Evolutionary conservation across 1,140 invertebrate genomes (phyloP), one percentile per base, ranked within the genome.

Genomic region (Drosophila teissieri): DNA sequence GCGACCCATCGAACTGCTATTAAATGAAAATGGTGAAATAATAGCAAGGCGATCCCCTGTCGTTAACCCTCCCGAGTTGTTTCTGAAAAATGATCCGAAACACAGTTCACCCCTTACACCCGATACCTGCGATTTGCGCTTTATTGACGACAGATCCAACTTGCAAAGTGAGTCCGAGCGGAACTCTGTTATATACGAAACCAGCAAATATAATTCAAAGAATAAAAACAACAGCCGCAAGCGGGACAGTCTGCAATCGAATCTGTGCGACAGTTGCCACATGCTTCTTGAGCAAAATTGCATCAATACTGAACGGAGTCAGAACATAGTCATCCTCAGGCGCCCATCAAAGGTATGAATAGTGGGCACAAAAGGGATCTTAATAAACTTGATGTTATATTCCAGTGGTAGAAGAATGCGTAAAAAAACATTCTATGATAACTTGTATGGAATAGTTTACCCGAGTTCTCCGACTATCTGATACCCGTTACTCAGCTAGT

Each of bases 81-180:
- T 61, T 15, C 34, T 68, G 37, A 77, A 86, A 5, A 54, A 49
- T 19, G 64, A 77, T 51, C 42, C 83, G 5, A 49, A 61, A 3
- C 40, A 80, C 2, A 75, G 76, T 19, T 88, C 74, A 1, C 74
- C 81, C 27, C 49, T 79, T 70, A 80, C 72, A 55, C 72, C 74
- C 12, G 78, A 81, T 22, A 58, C 60, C n/a, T 57, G 58, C 2
- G 91, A 92, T 24, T 69, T 92, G 31, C 85, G 81, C 53, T 92
- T 89, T 67, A 92, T 92, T 34, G 91, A 92, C 54, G 91, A 92
- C 49, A 90, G 80, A 46, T 92, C 86, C 39, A 89, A 86, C 51
- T 91, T 78, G 31, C 90, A 86, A 31, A 91, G 83, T 42, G 88
- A 92, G 72, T 85, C 74, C 37, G 91, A 91, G 49, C 75, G 89